Conservation (phyloP, 1,140 invertebrate genomes). For the Cotesia chilonis region DNA sequence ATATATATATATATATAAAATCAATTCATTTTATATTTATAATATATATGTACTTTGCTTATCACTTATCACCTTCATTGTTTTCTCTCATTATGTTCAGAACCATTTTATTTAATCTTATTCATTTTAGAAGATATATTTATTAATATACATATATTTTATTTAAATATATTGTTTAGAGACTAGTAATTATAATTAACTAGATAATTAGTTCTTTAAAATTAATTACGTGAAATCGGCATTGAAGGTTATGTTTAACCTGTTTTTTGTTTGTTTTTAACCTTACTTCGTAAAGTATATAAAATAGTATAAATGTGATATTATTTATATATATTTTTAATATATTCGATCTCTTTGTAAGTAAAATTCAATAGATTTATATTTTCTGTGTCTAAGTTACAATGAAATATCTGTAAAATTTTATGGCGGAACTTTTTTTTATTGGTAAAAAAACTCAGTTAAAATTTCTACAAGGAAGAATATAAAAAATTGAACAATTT, state of each 20-base stretch:
- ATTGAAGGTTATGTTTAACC: slow-evolving; percentile 7
- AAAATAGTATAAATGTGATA: slow-evolving; percentile 41
- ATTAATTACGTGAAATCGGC: slow-evolving; percentile 47
- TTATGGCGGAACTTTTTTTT: too few relatives aligned
- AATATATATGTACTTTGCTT: slow-evolving; percentile 1
- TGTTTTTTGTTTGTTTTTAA: background rate
- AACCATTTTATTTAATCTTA: background rate
- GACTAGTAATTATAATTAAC: slow-evolving; percentile 56
- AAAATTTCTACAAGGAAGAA: too few relatives aligned
- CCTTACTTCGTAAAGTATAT: slow-evolving; percentile 41
- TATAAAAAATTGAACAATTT: too few relatives aligned
- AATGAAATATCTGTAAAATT: too few relatives aligned
- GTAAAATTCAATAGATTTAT: background rate
- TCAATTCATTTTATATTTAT: slow-evolving; percentile 14
- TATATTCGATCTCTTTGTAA: slow-evolving; percentile 31
- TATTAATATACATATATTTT: slow-evolving; percentile 18
- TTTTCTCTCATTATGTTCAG: slow-evolving; percentile 18
- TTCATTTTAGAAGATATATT: slow-evolving; percentile 14
- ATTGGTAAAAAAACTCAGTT: too few relatives aligned
- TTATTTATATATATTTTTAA: slow-evolving; percentile 32
- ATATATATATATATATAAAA: too few relatives aligned
- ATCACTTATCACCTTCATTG: background rate
- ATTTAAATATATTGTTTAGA: slow-evolving; percentile 43
- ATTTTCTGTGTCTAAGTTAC: background rate
- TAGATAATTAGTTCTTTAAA: slow-evolving; percentile 39